Evolutionary conservation across 2,888 invertebrate species (phyloP).

Genomic region (Hyposoter dolosus): DNA sequence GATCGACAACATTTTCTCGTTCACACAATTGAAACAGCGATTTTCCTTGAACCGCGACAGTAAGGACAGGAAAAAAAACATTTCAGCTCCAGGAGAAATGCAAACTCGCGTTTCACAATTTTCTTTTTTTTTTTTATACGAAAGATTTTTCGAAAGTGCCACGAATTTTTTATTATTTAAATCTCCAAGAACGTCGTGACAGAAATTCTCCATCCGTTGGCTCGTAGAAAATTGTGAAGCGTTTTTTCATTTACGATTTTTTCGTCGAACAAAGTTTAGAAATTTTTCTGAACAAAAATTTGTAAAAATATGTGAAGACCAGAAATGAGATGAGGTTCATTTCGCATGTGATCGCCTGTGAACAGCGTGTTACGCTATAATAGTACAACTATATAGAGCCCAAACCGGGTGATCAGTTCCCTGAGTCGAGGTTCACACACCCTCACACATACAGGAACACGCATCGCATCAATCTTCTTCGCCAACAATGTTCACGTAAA

Average conservation of each 20-base stretch:
- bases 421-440: constrained; percentile 27
- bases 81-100: too few species aligned
- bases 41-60: too few species aligned
- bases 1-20: too few species aligned
- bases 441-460: constrained; percentile 72
- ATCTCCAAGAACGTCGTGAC: too few species aligned
- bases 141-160: too few species aligned
- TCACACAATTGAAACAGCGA: too few species aligned
- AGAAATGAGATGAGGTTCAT: not conserved
- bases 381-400: constrained; percentile 36
- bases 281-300: not conserved
- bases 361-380: constrained; percentile 45
- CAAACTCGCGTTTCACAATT: too few species aligned
- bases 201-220: too few species aligned
- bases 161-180: too few species aligned
- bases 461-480: constrained; percentile 83
- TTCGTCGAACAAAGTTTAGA: not conserved
- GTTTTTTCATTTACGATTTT: not conserved
- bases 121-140: too few species aligned
- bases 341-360: not conserved
- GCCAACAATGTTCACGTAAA: constrained; percentile 83
- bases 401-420: constrained; percentile 39
- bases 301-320: not conserved
- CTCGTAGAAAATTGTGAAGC: too few species aligned
- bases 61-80: too few species aligned